These are phyloP conservation scores for Drosophila infuscata DNA, from an alignment of 2,888 invertebrate genomes.

Conservation along the genomic window DNA sequence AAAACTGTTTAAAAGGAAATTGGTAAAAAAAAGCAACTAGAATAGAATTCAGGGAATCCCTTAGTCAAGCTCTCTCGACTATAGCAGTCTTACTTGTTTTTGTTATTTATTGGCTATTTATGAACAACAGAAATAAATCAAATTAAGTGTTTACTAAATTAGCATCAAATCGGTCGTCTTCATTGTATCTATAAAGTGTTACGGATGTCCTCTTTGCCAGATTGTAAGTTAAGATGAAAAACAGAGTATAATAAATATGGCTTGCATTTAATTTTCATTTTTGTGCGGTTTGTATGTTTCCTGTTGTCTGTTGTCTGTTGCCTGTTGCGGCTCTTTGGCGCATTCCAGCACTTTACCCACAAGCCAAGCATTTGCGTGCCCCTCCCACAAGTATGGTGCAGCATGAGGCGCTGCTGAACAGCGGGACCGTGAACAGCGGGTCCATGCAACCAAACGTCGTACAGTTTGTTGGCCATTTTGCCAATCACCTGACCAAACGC, in stretches of 20 bases:
- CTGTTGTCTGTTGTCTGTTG: background rate
- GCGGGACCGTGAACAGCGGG: too few species aligned
- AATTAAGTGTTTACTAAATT: background rate
- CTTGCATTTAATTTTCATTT: background rate
- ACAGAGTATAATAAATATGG: background rate
- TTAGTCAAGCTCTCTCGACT: background rate
- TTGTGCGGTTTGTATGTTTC: background rate
- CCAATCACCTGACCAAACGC: background rate
- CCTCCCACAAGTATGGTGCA: background rate
- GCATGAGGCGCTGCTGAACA: background rate
- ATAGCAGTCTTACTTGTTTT: background rate
- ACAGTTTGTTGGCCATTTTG: background rate
- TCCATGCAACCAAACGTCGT: background rate
- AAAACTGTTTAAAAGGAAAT: background rate
- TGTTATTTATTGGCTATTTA: background rate
- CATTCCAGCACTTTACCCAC: background rate
- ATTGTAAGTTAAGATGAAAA: background rate
- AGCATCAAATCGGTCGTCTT: background rate
- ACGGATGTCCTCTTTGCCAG: background rate
- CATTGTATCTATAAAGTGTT: background rate
- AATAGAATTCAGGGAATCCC: too few species aligned
- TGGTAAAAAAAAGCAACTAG: background rate
- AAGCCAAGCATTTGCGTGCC: background rate
- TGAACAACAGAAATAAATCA: background rate
- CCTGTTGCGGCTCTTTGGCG: background rate